These are phyloP conservation scores for Unio pictorum DNA, from an alignment of 2,888 invertebrate genomes.

Conservation along the genomic window DNA sequence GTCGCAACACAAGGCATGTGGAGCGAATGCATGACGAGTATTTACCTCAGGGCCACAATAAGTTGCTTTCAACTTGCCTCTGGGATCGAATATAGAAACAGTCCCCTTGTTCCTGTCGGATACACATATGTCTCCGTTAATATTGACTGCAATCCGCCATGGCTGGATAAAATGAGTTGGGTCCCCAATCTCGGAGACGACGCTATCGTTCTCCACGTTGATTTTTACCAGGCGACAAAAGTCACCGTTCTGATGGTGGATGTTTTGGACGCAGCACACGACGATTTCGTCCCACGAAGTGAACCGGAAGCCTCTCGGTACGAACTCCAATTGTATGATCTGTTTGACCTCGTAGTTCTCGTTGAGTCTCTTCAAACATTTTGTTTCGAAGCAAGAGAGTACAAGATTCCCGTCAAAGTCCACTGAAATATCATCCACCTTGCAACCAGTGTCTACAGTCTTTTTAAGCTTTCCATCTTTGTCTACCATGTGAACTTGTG, in stretches of 20 bases:
- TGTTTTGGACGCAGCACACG: constrained; percentile 1
- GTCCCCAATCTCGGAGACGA: background rate
- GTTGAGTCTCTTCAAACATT: constrained; percentile 3
- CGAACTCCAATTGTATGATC: background rate
- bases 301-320: constrained; percentile 1
- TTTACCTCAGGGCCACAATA: constrained; percentile 1
- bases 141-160: constrained; percentile 30
- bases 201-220: background rate
- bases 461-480: constrained; percentile 1
- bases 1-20: constrained; percentile 32
- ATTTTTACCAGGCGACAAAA: background rate
- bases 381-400: background rate
- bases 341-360: background rate
- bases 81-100: constrained; percentile 20
- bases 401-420: background rate
- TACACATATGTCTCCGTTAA: constrained; percentile 36
- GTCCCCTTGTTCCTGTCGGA: constrained; percentile 23
- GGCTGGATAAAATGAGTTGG: background rate
- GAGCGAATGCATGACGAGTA: constrained; percentile 11
- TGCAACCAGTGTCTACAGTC: background rate
- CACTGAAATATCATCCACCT: constrained; percentile 2
- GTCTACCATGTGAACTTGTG: background rate
- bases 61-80: background rate
- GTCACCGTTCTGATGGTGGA: background rate
- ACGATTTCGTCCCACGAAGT: background rate